Percentiles rank a stretch among this genome's conserved stretches.
Conservation (phyloP, 2,113 vertebrate species). For the rabbit (Oryctolagus cuniculus) region DNA sequence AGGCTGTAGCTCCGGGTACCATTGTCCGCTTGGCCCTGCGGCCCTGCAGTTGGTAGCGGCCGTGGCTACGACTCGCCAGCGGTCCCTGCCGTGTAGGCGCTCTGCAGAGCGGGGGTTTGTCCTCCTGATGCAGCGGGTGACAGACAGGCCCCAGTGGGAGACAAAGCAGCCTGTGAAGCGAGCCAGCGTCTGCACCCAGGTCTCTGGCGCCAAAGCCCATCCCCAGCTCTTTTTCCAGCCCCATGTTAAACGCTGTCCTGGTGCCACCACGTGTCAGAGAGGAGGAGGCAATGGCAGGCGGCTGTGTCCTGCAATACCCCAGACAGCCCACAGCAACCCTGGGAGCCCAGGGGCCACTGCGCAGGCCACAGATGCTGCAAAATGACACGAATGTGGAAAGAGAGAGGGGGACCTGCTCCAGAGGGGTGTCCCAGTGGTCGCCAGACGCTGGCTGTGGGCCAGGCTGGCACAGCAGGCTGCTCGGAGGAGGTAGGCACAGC, state of each 20-base stretch:
- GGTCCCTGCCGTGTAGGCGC: accelerated
- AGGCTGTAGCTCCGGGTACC: background rate
- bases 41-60: accelerated
- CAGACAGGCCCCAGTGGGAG: background rate
- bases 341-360: background rate
- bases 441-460: background rate
- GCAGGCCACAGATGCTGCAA: background rate
- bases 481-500: conserved; percentile 53
- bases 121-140: accelerated
- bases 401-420: background rate
- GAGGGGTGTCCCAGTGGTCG: background rate
- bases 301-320: background rate
- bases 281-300: background rate
- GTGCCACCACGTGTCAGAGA: background rate
- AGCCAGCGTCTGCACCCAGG: background rate
- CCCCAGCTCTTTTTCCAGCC: background rate
- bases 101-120: accelerated
- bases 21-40: accelerated
- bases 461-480: conserved; percentile 30
- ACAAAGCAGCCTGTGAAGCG: background rate
- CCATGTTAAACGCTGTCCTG: background rate
- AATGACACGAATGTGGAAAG: background rate
- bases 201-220: background rate
- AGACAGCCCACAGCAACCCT: background rate
- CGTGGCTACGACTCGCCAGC: accelerated